Conservation (phyloP, 2,797 vertebrate species). For the Pseudotriccus pelzelni region DNA sequence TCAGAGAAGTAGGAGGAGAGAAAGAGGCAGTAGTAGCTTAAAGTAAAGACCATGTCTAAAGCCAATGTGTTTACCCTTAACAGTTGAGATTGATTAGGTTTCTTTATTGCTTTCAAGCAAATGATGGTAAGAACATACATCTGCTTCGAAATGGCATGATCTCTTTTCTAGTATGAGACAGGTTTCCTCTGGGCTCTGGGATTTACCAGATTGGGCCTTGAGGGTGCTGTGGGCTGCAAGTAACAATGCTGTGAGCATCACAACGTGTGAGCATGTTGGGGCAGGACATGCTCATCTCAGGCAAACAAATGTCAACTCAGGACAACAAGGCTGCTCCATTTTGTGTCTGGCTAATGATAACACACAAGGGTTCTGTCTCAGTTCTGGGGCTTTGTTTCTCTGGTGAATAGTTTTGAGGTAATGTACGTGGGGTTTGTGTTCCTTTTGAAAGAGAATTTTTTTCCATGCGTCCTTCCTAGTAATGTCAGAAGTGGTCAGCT, state of each 20-base stretch:
- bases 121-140: constrained; percentile 16
- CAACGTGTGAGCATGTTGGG: rapidly evolving
- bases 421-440: not conserved
- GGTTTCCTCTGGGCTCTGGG: not conserved
- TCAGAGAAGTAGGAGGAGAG: not conserved
- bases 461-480: constrained; percentile 1
- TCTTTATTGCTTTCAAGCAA: constrained; percentile 48
- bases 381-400: not conserved
- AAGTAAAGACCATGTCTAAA: not conserved
- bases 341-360: not conserved
- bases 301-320: not conserved
- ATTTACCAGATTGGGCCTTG: not conserved
- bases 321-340: not conserved
- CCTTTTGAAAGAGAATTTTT: not conserved
- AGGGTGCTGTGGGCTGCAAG: not conserved
- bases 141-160: constrained; percentile 16
- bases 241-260: not conserved
- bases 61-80: constrained; percentile 30
- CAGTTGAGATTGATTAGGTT: not conserved
- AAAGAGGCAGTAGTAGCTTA: not conserved
- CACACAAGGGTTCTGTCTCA: not conserved
- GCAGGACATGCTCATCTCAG: not conserved
- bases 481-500: not conserved
- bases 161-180: not conserved
- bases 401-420: not conserved